phyloP scores from a whole-genome alignment of 92 coral and sea anemone species.

The Porites rus region DNA sequence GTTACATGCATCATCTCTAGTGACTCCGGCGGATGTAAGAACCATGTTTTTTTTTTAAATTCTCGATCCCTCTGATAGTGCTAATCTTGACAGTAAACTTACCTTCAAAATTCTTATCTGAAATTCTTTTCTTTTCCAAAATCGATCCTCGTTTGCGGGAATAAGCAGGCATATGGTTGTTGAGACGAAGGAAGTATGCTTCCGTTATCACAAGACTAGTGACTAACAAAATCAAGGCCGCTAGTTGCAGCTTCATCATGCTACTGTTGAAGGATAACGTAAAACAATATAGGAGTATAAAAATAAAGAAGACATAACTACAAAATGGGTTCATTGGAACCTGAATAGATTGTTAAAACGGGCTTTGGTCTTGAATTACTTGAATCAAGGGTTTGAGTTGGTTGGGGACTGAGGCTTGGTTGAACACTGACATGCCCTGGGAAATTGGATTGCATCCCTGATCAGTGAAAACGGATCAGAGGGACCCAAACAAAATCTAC shows the following conservation, averaged over 20 bases:
- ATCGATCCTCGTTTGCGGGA: not conserved
- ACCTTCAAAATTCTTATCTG: not conserved
- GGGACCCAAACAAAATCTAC: too few relatives aligned
- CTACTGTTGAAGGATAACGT: not conserved
- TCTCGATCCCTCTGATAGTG: too few relatives aligned
- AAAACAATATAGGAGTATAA: not conserved
- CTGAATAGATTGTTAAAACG: too few relatives aligned
- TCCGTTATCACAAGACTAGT: not conserved
- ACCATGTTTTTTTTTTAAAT: too few relatives aligned
- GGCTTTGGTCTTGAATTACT: too few relatives aligned
- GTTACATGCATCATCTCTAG: too few relatives aligned
- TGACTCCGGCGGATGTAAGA: too few relatives aligned
- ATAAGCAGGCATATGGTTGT: not conserved
- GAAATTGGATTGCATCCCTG: too few relatives aligned
- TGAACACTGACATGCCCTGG: too few relatives aligned
- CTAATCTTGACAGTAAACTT: not conserved
- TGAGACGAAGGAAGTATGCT: not conserved
- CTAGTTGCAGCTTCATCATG: conserved; percentile 1
- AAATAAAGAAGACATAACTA: not conserved
- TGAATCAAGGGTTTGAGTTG: too few relatives aligned
- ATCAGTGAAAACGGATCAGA: too few relatives aligned
- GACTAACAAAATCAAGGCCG: conserved; percentile 7
- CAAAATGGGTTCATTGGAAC: not conserved
- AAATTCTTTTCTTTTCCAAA: not conserved
- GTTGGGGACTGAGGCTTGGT: too few relatives aligned